Base-by-base conservation (phyloP, 2,888 invertebrate species). In the Tholera decimalis region DNA sequence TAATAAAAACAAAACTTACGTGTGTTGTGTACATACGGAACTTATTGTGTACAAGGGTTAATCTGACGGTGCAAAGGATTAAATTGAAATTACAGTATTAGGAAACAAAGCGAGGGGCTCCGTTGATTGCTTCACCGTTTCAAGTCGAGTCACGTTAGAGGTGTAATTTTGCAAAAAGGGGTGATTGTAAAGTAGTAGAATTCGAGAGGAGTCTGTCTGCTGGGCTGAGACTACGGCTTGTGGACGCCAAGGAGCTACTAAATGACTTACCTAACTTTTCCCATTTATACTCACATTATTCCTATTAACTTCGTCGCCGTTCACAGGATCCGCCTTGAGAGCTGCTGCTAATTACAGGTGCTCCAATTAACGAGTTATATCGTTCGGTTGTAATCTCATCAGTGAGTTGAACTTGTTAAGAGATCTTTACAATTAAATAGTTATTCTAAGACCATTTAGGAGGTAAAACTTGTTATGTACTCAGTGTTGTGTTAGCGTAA, bases 261-360 rank as follows among this genome's bases (percentile, higher is more conserved):
- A 94, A 93, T 88, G 93, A 92, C 89, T 88, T 87, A 92, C 89
- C 88, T 87, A 94, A 94, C 91, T 94, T 94, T 93, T 86, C 91
- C 91, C 93, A 94, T 94, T 94, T 91, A 89, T 92, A 91, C 89
- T 88, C 88, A 91, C 92, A 92, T 93, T 93, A 93, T 91, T 90
- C 90, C 91, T 89, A 92, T 92, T 92, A 93, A 91, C 89, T 92
- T 92, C 87, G 89, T 88, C 88, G 87, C 84, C 85, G 81, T 85
- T 84, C 78, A 80, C 87, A 93, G 89, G 89, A 90, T 93, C 88
- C 89, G 87, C 89, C 88, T 86, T 80, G 86, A 89, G 89, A 86
- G 84, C 86, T 86, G 79, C 77, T 78, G 84, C 89, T 92, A 92
- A 93, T 92, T 92, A 90, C 89, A 91, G 90, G 90, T 91, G 81